phyloP scores from a whole-genome alignment of 2,113 vertebrate species.

The Halichoeres trimaculatus region DNA sequence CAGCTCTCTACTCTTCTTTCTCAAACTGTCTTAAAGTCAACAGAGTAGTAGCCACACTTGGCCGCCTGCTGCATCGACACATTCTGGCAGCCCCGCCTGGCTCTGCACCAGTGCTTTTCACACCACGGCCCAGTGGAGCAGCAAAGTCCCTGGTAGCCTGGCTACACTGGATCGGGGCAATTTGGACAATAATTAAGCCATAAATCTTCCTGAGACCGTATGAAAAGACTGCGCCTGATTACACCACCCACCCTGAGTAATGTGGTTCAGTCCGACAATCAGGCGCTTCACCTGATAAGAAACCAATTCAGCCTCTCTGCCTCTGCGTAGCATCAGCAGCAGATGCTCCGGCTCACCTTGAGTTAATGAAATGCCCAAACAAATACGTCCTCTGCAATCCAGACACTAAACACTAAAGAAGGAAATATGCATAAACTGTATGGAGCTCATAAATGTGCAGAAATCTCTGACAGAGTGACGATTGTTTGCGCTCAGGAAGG shows the following conservation, averaged over 20 bases:
- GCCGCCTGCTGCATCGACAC: conserved; percentile 35
- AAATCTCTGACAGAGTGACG: conserved; percentile 18
- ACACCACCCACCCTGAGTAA: conserved; percentile 44
- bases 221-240: conserved; percentile 68
- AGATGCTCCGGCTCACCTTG: conserved; percentile 69
- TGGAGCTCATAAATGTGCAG: conserved; percentile 35
- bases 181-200: conserved; percentile 84
- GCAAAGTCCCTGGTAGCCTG: conserved; percentile 53
- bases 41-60: conserved; percentile 40
- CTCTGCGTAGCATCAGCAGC: conserved; percentile 57
- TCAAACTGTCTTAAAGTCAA: conserved; percentile 45
- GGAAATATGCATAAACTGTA: conserved; percentile 23
- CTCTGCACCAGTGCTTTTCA: conserved; percentile 63
- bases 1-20: not conserved
- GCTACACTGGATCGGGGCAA: conserved; percentile 69
- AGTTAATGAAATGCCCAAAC: conserved; percentile 76
- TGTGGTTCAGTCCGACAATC: conserved; percentile 65
- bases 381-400: conserved; percentile 73
- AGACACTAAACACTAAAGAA: conserved; percentile 42
- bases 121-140: conserved; percentile 61
- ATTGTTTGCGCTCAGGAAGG: conserved; percentile 37
- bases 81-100: conserved; percentile 58
- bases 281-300: conserved; percentile 71
- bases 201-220: conserved; percentile 78
- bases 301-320: conserved; percentile 63